Conservation (phyloP, 2,888 invertebrate genomes). For the Lasioglossum calceatum region DNA sequence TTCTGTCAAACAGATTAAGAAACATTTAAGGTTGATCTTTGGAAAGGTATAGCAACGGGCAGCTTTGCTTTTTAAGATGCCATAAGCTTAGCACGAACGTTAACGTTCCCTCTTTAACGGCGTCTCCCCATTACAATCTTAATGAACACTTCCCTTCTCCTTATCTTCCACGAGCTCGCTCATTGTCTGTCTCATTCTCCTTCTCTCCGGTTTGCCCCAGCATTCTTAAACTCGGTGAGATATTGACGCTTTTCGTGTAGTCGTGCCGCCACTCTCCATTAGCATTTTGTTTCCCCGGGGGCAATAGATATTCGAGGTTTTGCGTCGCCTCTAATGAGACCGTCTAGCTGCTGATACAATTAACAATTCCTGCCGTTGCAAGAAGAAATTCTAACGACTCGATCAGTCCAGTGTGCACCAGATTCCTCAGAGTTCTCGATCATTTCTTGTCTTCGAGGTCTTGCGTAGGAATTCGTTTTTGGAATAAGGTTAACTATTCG, state of each 20-base stretch:
- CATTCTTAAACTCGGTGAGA: constrained; percentile 53
- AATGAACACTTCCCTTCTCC: constrained; percentile 73
- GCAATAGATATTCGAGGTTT: constrained; percentile 45
- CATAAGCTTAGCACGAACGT: constrained; percentile 70
- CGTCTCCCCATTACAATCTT: constrained; percentile 76
- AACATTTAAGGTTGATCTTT: constrained; percentile 35
- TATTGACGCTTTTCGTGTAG: constrained; percentile 59
- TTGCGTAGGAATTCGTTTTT: not conserved
- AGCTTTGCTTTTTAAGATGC: constrained; percentile 64
- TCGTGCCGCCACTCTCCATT: constrained; percentile 53
- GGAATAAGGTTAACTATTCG: not conserved
- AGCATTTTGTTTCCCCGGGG: constrained; percentile 64
- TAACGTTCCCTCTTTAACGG: constrained; percentile 77
- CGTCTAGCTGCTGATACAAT: constrained; percentile 18
- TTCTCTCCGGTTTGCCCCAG: constrained; percentile 15
- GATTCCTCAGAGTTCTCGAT: not conserved
- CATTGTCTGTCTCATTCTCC: constrained; percentile 57
- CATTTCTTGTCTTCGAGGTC: not conserved
- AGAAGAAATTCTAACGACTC: not conserved
- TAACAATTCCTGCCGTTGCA: constrained; percentile 3
- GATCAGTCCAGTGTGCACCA: not conserved
- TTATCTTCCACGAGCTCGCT: constrained; percentile 44
- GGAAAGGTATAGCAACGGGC: constrained; percentile 34
- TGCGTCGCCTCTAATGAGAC: constrained; percentile 27
- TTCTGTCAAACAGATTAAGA: constrained; percentile 44